Evolutionary conservation across 2,797 vertebrate genomes (phyloP).

Genomic region (Ambastaia sidthimunki): DNA sequence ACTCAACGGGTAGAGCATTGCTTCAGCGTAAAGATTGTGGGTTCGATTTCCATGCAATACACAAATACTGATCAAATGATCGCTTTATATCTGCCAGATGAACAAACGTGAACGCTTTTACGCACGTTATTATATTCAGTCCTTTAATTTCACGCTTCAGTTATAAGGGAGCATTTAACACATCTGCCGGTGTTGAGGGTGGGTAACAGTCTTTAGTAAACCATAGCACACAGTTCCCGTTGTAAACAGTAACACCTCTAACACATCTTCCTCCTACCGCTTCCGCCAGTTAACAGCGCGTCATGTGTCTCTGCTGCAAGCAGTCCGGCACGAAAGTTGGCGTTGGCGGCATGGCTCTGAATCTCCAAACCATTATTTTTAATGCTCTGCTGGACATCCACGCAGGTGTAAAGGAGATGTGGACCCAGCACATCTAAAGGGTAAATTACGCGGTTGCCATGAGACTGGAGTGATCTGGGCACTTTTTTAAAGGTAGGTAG

Average conservation of each 20-base stretch:
- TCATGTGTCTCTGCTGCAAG: constrained; percentile 31
- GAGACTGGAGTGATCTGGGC: constrained; percentile 1
- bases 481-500: constrained; percentile 32
- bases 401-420: background rate
- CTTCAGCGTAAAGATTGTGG: too few species aligned
- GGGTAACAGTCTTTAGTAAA: background rate
- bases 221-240: constrained; percentile 6
- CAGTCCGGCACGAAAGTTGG: constrained; percentile 52
- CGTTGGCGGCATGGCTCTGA: constrained; percentile 42
- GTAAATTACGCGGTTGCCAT: constrained; percentile 18
- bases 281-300: constrained; percentile 52
- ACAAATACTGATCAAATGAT: too few species aligned
- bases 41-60: too few species aligned
- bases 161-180: background rate
- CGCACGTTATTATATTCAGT: background rate
- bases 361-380: background rate
- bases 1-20: too few species aligned
- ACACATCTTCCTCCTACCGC: constrained; percentile 50
- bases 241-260: background rate
- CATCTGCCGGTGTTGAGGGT: background rate
- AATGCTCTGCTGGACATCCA: background rate
- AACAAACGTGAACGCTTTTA: too few species aligned
- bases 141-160: background rate
- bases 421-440: constrained; percentile 3
- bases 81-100: too few species aligned